Base-by-base conservation (phyloP, 1,140 invertebrate genomes). In the Apis cerana region DNA sequence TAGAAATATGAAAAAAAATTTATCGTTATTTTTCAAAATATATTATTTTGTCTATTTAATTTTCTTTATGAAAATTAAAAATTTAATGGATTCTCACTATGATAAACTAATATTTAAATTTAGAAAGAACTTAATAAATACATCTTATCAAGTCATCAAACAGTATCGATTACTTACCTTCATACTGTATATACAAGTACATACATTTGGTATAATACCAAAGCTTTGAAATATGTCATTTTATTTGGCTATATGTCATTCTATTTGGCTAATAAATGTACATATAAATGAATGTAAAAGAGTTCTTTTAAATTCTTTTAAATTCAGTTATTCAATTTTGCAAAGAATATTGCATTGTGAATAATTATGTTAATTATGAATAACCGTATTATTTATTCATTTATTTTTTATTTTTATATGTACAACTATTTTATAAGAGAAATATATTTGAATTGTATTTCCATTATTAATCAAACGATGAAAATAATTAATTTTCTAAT, bases 241-340 rank as follows among this genome's bases (percentile, higher is more conserved):
- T 52, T 52, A 19, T 50, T 69, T 68, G 8, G 8, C 15, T 10
- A 10, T 11, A n/a, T 67, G 2, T 50, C 17, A 15, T 50, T 27
- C 27, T 52, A 19, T 50, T 69, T 68, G 8, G 8, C 15, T 10
- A 15, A 3, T 12, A 43, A 56, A 19, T 67, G 52, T 5, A 17
- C 1, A 43, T 10, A 27, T 13, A 10, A 69, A 54, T 13, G 65
- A 69, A 69, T 70, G 61, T 2, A 56, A 43, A 43, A 43, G 33
- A 43, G 3, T 43, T 52, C 33, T 69, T 78, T n/a, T n/a, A n/a
- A n/a, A n/a, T n/a, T 54, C 19, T 56, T 69, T 69, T 69, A 65
- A n/a, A n/a, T 8, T 11, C 58, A 61, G 17, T 54, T 68, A 64
- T 21, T 61, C 23, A 48, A 17, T 17, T 21, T 43, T 23, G 27